Evolutionary conservation across 2,888 invertebrate species (phyloP).

Genomic region (Cordilura impudica): DNA sequence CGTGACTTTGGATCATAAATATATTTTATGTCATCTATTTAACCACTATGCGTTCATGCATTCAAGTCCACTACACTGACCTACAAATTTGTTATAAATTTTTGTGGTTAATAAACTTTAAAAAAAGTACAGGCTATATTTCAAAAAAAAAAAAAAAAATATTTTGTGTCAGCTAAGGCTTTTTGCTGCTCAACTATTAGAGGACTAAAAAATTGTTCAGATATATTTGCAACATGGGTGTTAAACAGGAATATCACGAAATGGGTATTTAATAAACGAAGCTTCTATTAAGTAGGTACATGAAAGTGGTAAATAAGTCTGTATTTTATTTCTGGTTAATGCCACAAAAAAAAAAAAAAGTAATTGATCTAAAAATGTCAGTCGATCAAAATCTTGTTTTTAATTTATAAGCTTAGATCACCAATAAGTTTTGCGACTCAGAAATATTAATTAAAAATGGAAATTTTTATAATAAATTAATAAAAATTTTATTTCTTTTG

Average conservation of each 20-base stretch:
- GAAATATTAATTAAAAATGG: too few species aligned
- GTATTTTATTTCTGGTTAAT: too few species aligned
- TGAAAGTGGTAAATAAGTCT: too few species aligned
- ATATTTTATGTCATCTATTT: slow-evolving; percentile 27
- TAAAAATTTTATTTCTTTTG: too few species aligned
- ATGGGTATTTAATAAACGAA: too few species aligned
- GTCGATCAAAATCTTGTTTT: too few species aligned
- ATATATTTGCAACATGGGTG: background rate
- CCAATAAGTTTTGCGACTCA: too few species aligned
- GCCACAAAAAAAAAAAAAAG: too few species aligned
- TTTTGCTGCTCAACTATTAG: background rate
- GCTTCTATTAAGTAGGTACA: too few species aligned
- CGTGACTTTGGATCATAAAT: slow-evolving; percentile 47
- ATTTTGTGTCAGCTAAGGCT: background rate
- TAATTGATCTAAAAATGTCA: too few species aligned
- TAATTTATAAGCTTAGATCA: too few species aligned
- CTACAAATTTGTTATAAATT: background rate
- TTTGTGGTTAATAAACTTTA: background rate
- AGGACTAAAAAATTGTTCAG: background rate
- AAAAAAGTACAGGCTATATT: background rate
- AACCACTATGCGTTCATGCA: slow-evolving; percentile 10
- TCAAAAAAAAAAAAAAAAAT: background rate
- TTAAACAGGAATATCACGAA: background rate
- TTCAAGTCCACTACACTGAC: background rate
- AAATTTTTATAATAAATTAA: too few species aligned